A percentile compares a stretch with the other conserved stretches of the same genome.
Evolutionary conservation across 2,113 vertebrate species (phyloP).

Genomic region (Pseudois nayaur): DNA sequence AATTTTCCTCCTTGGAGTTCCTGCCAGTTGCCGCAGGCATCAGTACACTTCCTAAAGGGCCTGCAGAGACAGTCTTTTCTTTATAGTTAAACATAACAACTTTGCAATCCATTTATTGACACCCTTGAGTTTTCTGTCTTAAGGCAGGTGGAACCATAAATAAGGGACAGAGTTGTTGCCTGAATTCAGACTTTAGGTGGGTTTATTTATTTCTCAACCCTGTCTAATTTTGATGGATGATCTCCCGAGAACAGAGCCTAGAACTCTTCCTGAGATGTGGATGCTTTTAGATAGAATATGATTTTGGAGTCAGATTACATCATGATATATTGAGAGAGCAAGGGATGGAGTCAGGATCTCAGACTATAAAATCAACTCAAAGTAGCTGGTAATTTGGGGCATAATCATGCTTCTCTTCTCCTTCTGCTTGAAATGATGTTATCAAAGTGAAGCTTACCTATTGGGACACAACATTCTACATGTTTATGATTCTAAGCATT

Average conservation of each 20-base stretch:
- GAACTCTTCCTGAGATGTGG: not conserved
- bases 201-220: not conserved
- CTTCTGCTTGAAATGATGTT: not conserved
- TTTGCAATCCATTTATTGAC: not conserved
- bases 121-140: conserved; percentile 23
- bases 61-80: not conserved
- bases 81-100: not conserved
- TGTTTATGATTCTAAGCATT: not conserved
- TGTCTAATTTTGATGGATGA: not conserved
- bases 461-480: not conserved
- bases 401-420: too few species aligned
- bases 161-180: conserved; percentile 4
- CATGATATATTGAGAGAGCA: accelerated
- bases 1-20: not conserved
- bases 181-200: not conserved
- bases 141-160: not conserved
- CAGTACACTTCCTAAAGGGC: not conserved
- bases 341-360: accelerated
- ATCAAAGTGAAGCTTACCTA: not conserved
- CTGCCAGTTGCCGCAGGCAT: not conserved
- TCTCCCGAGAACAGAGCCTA: not conserved
- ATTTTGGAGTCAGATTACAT: not conserved
- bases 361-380: not conserved
- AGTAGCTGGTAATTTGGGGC: too few species aligned
- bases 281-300: not conserved